Conservation (phyloP, 2,797 vertebrate genomes). For the Malacoraja senta region DNA sequence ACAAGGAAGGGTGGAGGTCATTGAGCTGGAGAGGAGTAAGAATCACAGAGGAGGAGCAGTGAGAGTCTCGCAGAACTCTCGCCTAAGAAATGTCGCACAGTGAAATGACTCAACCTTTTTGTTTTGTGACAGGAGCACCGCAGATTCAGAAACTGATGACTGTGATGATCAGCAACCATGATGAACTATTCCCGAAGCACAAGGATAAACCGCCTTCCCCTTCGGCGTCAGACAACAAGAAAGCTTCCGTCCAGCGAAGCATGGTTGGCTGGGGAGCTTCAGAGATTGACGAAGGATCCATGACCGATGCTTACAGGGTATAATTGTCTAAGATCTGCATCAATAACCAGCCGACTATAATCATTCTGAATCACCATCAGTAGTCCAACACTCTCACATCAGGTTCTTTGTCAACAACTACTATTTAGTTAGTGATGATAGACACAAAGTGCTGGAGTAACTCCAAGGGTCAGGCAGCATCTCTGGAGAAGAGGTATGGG, state of each 20-base stretch:
- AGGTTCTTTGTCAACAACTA: not conserved
- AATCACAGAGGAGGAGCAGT: too few relatives aligned
- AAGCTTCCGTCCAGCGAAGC: slow-evolving; percentile 64
- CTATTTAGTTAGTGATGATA: too few relatives aligned
- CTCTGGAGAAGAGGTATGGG: too few relatives aligned
- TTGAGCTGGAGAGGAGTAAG: too few relatives aligned
- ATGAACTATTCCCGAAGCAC: slow-evolving; percentile 72
- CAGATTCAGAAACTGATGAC: slow-evolving; percentile 93
- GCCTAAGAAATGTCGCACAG: too few relatives aligned
- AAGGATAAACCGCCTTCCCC: slow-evolving; percentile 66
- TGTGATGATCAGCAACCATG: slow-evolving; percentile 82
- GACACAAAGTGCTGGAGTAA: too few relatives aligned
- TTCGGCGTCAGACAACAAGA: slow-evolving; percentile 62
- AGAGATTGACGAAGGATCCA: slow-evolving; percentile 55
- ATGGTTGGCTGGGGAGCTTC: slow-evolving; percentile 88
- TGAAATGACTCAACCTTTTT: not conserved
- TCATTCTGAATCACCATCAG: not conserved
- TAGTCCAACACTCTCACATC: not conserved
- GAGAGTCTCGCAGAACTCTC: too few relatives aligned
- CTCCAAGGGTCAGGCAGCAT: too few relatives aligned
- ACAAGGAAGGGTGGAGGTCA: too few relatives aligned
- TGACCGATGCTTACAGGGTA: slow-evolving; percentile 43
- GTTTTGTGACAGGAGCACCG: slow-evolving; percentile 68
- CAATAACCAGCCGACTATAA: not conserved
- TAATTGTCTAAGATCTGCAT: not conserved